Evolutionary conservation across 2,113 vertebrate species (phyloP).

Genomic region (Neogobius melanostomus): DNA sequence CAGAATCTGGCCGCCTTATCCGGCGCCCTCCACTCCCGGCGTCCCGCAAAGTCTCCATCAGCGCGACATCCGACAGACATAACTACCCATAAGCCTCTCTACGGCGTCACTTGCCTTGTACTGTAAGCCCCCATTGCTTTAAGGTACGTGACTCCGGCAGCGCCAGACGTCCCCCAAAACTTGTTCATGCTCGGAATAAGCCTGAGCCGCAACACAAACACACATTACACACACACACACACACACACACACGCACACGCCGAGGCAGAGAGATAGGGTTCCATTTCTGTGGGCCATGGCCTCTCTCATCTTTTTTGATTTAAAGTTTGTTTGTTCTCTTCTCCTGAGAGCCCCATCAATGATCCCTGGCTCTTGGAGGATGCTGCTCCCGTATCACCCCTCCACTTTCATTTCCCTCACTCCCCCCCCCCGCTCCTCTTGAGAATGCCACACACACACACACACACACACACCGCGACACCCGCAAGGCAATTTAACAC

Average conservation of each 20-base stretch:
- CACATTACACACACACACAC: constrained; percentile 6
- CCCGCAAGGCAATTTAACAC: constrained; percentile 5
- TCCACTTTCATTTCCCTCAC: constrained; percentile 73
- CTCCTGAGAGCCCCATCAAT: constrained; percentile 71
- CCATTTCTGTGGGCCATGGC: constrained; percentile 70
- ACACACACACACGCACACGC: constrained; percentile 25
- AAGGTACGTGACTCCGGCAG: constrained; percentile 60
- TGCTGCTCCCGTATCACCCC: constrained; percentile 63
- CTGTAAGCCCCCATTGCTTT: constrained; percentile 59
- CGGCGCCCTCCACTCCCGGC: constrained; percentile 36
- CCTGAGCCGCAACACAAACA: constrained; percentile 28
- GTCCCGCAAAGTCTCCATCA: constrained; percentile 35
- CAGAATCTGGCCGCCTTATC: constrained; percentile 51
- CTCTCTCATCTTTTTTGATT: constrained; percentile 75
- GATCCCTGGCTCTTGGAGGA: constrained; percentile 71
- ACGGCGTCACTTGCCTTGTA: constrained; percentile 56
- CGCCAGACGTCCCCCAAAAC: constrained; percentile 44
- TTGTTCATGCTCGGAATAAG: constrained; percentile 64
- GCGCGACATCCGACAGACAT: constrained; percentile 54
- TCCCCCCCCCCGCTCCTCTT: constrained; percentile 57
- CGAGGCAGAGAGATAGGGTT: constrained; percentile 49
- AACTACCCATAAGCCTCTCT: constrained; percentile 67
- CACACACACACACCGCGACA: constrained; percentile 23
- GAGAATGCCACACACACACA: constrained; percentile 29
- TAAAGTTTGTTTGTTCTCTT: constrained; percentile 79